A percentile compares a stretch with the other conserved stretches of the same genome.
Conservation (phyloP, 1,140 invertebrate genomes). For the Bombus superbus region DNA sequence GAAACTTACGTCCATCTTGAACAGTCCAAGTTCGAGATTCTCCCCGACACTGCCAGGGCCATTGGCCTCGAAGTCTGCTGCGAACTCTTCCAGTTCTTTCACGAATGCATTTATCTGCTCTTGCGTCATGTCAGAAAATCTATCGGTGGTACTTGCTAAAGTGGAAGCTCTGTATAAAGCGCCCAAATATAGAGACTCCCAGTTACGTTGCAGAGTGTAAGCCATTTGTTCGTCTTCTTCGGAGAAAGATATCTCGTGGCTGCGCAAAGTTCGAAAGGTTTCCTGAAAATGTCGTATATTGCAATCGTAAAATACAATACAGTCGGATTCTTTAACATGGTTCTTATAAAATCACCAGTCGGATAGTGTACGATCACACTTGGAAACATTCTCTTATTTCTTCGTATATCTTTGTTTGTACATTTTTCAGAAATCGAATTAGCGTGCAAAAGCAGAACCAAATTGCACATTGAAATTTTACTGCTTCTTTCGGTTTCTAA, state of each 20-base stretch:
- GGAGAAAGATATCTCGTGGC: slow-evolving; percentile 76
- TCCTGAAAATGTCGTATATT: slow-evolving; percentile 58
- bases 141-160: slow-evolving; percentile 88
- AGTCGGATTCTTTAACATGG: not conserved
- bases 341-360: no score
- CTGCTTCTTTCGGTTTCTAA: not conserved
- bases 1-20: slow-evolving; percentile 85
- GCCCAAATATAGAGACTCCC: slow-evolving; percentile 87
- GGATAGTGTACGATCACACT: no score
- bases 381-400: no score
- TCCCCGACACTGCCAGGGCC: slow-evolving; percentile 91
- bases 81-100: slow-evolving; percentile 86
- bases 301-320: not conserved
- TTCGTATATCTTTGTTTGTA: no score
- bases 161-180: slow-evolving; percentile 87
- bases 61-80: slow-evolving; percentile 87
- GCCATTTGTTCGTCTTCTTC: slow-evolving; percentile 84
- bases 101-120: slow-evolving; percentile 89
- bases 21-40: slow-evolving; percentile 89
- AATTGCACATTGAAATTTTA: no score
- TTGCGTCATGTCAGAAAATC: slow-evolving; percentile 90
- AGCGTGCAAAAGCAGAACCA: no score
- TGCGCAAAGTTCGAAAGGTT: slow-evolving; percentile 72
- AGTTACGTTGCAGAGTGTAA: slow-evolving; percentile 85
- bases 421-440: no score